phyloP scores from a whole-genome alignment of 1,140 invertebrate genomes.

The Bombus consobrinus region DNA sequence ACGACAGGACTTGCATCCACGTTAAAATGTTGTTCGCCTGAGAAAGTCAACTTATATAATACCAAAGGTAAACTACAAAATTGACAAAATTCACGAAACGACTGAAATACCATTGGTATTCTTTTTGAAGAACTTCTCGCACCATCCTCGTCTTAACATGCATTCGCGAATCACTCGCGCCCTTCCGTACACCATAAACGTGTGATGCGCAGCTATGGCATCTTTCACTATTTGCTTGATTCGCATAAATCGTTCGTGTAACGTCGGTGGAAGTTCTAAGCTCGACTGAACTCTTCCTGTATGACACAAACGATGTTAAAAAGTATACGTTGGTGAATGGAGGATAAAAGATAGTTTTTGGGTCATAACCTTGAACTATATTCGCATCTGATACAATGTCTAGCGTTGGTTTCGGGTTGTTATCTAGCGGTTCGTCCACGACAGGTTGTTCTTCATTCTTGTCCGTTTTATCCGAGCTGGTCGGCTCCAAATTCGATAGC shows the following conservation, averaged over 20 bases:
- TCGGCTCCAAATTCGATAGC: conserved; percentile 38
- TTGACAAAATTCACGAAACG: neutral
- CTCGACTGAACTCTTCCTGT: conserved; percentile 8
- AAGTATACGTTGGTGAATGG: neutral
- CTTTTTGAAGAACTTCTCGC: conserved; percentile 78
- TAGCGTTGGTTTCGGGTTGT: neutral
- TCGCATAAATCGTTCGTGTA: conserved; percentile 73
- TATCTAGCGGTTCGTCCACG: conserved; percentile 10
- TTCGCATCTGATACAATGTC: neutral
- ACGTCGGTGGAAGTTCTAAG: conserved; percentile 66
- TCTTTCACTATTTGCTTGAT: conserved; percentile 77
- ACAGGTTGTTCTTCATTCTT: conserved; percentile 38
- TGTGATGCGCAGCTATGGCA: conserved; percentile 74
- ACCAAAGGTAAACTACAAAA: neutral
- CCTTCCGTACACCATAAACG: conserved; percentile 81
- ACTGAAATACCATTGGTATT: conserved; percentile 50
- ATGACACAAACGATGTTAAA: neutral
- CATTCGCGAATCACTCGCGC: conserved; percentile 77
- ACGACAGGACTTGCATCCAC: conserved; percentile 75
- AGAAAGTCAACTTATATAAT: neutral
- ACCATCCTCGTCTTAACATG: conserved; percentile 79
- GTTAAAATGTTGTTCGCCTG: conserved; percentile 70
- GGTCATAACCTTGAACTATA: neutral
- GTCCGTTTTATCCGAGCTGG: conserved; percentile 46
- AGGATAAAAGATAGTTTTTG: neutral